A percentile compares a stretch with the other conserved stretches of the same genome.
phyloP scores from a whole-genome alignment of 1,140 invertebrate species.

The Doryteuthis pealeii region DNA sequence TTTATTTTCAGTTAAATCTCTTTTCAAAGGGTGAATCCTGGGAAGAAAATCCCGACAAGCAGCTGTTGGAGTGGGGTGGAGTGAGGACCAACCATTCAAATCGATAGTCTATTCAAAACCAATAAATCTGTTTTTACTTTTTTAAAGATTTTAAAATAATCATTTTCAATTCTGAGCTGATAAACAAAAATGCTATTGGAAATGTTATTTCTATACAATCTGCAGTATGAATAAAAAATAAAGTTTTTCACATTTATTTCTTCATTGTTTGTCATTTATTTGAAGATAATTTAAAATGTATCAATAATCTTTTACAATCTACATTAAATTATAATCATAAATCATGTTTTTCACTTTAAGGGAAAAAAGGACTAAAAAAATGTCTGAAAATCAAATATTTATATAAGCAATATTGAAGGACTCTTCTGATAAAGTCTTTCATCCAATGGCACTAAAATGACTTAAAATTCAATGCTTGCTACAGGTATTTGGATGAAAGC shows the following conservation, averaged over 20 bases:
- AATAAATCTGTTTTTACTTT: neutral
- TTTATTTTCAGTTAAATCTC: constrained; percentile 6
- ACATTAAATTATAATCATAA: too few species aligned
- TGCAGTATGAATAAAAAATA: neutral
- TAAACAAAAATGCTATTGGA: too few species aligned
- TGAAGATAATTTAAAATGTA: too few species aligned
- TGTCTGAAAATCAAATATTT: too few species aligned
- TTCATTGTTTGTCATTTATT: neutral
- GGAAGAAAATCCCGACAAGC: constrained; percentile 89
- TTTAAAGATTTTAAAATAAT: neutral
- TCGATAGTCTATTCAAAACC: constrained; percentile 17
- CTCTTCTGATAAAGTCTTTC: too few species aligned
- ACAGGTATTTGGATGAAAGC: too few species aligned
- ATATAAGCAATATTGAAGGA: too few species aligned
- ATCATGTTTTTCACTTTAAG: too few species aligned
- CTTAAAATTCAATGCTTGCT: too few species aligned
- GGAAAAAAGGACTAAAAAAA: too few species aligned
- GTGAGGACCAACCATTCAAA: constrained; percentile 46
- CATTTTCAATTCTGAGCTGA: neutral
- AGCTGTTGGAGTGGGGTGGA: constrained; percentile 81
- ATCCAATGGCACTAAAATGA: too few species aligned
- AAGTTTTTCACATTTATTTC: neutral
- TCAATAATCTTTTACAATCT: too few species aligned
- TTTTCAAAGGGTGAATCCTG: constrained; percentile 69
- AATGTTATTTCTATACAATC: neutral